phyloP scores from a whole-genome alignment of 2,113 vertebrate species.

The Crotalus horridus region DNA sequence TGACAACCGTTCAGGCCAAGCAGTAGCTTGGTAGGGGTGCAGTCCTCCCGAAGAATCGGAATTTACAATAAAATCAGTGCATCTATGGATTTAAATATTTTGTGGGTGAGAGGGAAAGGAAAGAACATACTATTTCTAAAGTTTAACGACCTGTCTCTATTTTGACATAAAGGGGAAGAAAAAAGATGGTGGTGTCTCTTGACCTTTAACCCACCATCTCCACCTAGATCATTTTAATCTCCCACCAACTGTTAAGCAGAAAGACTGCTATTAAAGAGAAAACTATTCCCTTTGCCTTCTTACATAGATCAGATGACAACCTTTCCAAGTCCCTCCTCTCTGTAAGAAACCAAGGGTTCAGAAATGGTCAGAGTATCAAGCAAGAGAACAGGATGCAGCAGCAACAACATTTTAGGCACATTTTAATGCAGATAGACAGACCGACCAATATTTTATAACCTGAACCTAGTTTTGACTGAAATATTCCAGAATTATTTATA shows the following conservation, averaged over 20 bases:
- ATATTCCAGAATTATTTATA: background rate
- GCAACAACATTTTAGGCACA: conserved; percentile 56
- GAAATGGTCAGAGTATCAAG: conserved; percentile 72
- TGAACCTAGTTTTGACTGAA: background rate
- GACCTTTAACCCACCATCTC: conserved; percentile 76
- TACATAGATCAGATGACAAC: conserved; percentile 73
- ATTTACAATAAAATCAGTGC: conserved; percentile 67
- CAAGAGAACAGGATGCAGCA: conserved; percentile 53
- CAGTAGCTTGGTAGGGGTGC: conserved; percentile 82
- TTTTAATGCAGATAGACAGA: conserved; percentile 50
- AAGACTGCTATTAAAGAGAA: conserved; percentile 77
- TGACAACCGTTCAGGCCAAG: conserved; percentile 80
- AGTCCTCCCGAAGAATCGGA: conserved; percentile 76
- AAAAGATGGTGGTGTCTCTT: conserved; percentile 75
- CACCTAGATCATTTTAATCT: conserved; percentile 86
- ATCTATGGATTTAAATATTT: conserved; percentile 58
- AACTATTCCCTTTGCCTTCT: conserved; percentile 71
- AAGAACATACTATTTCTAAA: conserved; percentile 52
- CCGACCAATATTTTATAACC: background rate
- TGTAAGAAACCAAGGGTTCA: conserved; percentile 76
- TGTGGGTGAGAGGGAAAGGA: background rate
- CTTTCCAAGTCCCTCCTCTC: conserved; percentile 72
- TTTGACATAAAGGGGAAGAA: conserved; percentile 64
- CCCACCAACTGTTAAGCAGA: conserved; percentile 86
- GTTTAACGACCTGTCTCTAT: conserved; percentile 61